These are phyloP conservation scores for Bombus vancouverensis DNA, from an alignment of 1,140 invertebrate species.

Conservation along the genomic window DNA sequence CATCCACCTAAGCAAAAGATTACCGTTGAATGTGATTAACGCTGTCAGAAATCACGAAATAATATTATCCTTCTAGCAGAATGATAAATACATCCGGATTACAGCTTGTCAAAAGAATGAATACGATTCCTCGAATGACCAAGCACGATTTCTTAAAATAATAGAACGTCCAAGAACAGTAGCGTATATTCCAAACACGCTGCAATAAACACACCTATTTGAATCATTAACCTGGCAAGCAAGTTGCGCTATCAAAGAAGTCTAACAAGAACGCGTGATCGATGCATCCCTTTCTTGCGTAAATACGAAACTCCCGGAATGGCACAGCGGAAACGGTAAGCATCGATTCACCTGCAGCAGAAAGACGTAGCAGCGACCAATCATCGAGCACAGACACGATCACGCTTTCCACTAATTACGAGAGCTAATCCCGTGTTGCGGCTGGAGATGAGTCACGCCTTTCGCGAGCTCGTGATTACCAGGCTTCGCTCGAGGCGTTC, in stretches of 20 bases:
- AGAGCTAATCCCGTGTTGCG: conserved; percentile 3
- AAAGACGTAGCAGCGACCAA: not conserved
- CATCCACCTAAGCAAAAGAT: not conserved
- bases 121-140: not conserved
- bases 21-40: not conserved
- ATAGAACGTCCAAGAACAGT: not conserved
- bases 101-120: not conserved
- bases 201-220: not conserved
- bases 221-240: not conserved
- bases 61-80: not conserved
- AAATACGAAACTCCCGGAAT: not conserved
- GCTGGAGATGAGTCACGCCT: conserved; percentile 14
- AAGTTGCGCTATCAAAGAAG: not conserved
- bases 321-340: not conserved
- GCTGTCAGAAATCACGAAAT: not conserved
- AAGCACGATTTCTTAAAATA: not conserved
- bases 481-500: not conserved
- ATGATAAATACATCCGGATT: not conserved
- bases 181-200: not conserved
- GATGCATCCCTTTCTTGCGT: not conserved
- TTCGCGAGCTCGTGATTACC: conserved; percentile 9
- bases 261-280: not conserved
- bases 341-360: not conserved
- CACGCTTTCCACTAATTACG: conserved; percentile 29
- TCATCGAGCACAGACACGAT: not conserved